Evolutionary conservation across 2,797 vertebrate genomes (phyloP).

Genomic region (Heterohyrax brucei): DNA sequence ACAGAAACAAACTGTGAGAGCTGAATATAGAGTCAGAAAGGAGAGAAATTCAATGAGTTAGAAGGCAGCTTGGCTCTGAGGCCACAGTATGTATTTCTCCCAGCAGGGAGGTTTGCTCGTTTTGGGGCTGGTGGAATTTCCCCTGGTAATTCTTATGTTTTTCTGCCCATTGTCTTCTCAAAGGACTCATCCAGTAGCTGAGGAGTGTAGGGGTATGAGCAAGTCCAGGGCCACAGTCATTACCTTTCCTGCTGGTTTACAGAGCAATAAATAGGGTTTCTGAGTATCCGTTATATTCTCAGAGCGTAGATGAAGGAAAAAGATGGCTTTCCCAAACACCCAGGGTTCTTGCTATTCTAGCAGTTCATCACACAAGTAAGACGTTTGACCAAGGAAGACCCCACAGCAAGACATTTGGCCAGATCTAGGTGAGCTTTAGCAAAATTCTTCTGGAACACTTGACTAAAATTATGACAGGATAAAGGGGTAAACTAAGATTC

Average conservation of each 20-base stretch:
- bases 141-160: background rate
- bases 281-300: background rate
- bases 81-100: background rate
- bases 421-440: background rate
- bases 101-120: background rate
- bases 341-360: background rate
- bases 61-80: background rate
- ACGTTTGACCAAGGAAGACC: background rate
- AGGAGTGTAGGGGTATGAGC: background rate
- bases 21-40: background rate
- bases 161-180: background rate
- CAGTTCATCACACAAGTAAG: background rate
- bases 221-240: background rate
- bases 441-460: background rate
- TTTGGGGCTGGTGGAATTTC: background rate
- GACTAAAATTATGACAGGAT: background rate
- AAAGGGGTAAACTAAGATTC: background rate
- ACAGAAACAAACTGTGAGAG: background rate
- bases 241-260: background rate
- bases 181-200: background rate
- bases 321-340: background rate
- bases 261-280: background rate
- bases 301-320: constrained; percentile 7
- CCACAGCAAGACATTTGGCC: background rate
- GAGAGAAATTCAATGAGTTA: background rate